Conservation (phyloP, 2,113 vertebrate species). For the Trichechus manatus region DNA sequence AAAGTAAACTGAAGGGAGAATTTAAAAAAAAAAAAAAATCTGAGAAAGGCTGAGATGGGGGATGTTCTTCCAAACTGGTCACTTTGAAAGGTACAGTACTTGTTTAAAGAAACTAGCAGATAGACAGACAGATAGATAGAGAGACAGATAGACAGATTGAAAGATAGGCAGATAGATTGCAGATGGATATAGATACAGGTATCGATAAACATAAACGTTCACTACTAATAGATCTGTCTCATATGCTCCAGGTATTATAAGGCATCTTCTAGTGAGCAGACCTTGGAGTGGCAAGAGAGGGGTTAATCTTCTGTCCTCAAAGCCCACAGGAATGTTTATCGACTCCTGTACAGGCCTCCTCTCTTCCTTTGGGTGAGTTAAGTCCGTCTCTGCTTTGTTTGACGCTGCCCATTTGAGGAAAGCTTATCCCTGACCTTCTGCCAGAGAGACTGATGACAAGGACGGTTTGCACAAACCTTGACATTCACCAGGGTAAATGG, state of each 20-base stretch:
- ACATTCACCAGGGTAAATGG: constrained; percentile 98
- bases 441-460: constrained; percentile 95
- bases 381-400: constrained; percentile 92
- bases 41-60: not conserved
- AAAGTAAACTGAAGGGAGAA: not conserved
- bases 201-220: not conserved
- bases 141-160: not conserved
- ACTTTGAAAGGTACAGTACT: not conserved
- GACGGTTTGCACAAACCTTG: constrained; percentile 95
- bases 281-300: constrained; percentile 70
- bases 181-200: not conserved
- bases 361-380: constrained; percentile 90
- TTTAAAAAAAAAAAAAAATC: not conserved
- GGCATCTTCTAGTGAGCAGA: constrained; percentile 13
- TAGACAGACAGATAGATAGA: not conserved
- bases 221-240: not conserved
- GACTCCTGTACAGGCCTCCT: constrained; percentile 87
- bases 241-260: fast-evolving
- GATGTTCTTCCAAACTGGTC: not conserved
- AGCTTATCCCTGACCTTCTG: constrained; percentile 96
- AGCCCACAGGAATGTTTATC: constrained; percentile 90
- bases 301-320: constrained; percentile 87
- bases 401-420: constrained; percentile 93
- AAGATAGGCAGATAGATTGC: too few species aligned
- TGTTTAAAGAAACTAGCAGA: constrained; percentile 28